Evolutionary conservation across 2,888 invertebrate genomes (phyloP).

Genomic region (Theretra japonica): DNA sequence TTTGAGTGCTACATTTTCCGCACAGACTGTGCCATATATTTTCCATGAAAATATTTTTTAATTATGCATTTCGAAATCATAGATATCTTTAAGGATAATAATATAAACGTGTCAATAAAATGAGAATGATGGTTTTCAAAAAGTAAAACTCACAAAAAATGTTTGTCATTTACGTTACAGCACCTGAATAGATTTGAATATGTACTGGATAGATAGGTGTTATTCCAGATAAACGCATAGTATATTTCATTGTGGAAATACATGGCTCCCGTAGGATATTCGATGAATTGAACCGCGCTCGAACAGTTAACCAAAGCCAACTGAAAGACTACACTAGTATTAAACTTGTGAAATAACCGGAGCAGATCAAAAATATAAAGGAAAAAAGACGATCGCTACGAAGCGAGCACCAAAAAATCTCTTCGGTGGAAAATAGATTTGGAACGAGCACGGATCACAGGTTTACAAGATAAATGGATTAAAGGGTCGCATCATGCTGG

Average conservation of each 20-base stretch:
- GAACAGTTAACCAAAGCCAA: not conserved
- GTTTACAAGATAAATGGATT: constrained; percentile 69
- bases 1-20: no score
- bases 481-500: constrained; percentile 56
- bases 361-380: constrained; percentile 1
- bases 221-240: not conserved
- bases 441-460: constrained; percentile 53
- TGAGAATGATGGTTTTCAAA: no score
- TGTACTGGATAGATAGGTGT: not conserved
- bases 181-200: not conserved
- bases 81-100: no score
- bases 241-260: not conserved
- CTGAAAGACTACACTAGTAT: not conserved
- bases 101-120: no score
- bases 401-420: not conserved
- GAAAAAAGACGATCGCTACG: not conserved
- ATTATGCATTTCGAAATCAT: no score
- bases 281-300: not conserved
- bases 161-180: not conserved
- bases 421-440: constrained; percentile 45
- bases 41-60: no score
- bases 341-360: not conserved
- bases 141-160: not conserved
- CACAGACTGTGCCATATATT: no score
- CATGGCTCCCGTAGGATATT: not conserved